Base-by-base conservation (phyloP, 2,797 vertebrate genomes). In the Protosalanx chinensis region DNA sequence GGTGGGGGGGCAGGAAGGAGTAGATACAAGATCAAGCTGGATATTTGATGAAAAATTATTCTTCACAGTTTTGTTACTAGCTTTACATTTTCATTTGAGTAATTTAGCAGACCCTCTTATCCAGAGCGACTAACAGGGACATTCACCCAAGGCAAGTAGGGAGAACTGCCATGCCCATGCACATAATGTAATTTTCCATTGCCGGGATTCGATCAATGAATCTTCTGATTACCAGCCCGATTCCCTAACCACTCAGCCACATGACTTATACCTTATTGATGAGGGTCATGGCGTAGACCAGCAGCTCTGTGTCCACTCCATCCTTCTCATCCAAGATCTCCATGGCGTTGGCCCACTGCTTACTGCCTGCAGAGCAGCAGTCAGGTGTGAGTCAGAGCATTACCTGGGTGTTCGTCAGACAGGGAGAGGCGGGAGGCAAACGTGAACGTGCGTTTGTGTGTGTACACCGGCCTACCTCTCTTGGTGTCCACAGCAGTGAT, bases 321-420 rank as follows among this genome's bases (percentile, higher is more conserved):
- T 98, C 97, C 79, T 97, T 98, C 85, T 98, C 97, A 6, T 96
- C 93, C 79, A 98, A 83, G 72, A 98, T 97, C 89, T 97, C 96
- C 94, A 97, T 95, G 53, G 94, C 86, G 62, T 94, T 97, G 80
- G 93, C 94, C 97, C 97, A 98, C 0, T 86, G 87, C 74, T 93
- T 96, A 82, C 79, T 84, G 69, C 93, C 97, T 98, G 81, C 1
- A 74, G 74, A 46, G 51, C 87, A 33, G 6, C n/a, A 15, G 10
- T 16, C 37, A 66, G 16, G 18, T 10, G 37, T 49, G n/a, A 30
- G 5, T 10, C 13, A 6, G 18, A 64, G 33, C n/a, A 5, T 5
- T 8, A 64, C 23, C 35, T 37, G 16, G 33, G 3, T 6, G 30
- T 13, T 8, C 37, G 33, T 18, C 32, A 20, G 32, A 64, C 6